Conservation (phyloP, 2,113 vertebrate species). For the Eulemur rufifrons region DNA sequence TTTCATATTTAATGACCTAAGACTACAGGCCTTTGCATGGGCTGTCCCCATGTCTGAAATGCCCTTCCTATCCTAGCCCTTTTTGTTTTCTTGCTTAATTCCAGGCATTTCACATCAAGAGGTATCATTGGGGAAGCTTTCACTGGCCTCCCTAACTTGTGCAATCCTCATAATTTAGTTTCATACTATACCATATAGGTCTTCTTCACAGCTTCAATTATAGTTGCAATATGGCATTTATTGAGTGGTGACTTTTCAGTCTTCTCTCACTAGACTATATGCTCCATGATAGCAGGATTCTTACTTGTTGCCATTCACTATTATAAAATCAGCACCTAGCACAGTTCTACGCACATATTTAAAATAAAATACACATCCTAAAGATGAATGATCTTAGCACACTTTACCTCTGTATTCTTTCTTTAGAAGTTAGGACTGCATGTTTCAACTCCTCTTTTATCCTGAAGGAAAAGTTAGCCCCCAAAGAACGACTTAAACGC, state of each 20-base stretch:
- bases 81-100: not conserved
- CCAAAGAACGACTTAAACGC: not conserved
- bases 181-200: rapidly evolving
- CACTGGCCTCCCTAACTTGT: not conserved
- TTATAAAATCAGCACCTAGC: not conserved
- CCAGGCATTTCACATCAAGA: not conserved
- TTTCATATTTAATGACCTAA: too few relatives aligned
- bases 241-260: not conserved
- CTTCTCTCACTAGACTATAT: not conserved
- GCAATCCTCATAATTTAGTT: not conserved
- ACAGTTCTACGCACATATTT: not conserved
- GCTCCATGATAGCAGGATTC: not conserved
- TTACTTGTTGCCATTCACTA: not conserved
- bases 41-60: not conserved
- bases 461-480: not conserved
- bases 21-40: not conserved
- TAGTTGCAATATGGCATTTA: not conserved
- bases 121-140: not conserved
- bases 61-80: rapidly evolving
- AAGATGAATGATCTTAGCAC: not conserved
- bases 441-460: not conserved
- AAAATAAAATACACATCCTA: not conserved
- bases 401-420: not conserved
- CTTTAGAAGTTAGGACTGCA: not conserved
- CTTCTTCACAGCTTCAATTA: not conserved